Percentiles rank a stretch among this genome's conserved stretches.
phyloP scores from a whole-genome alignment of 2,888 invertebrate species.

The Lithophane semibrunnea region DNA sequence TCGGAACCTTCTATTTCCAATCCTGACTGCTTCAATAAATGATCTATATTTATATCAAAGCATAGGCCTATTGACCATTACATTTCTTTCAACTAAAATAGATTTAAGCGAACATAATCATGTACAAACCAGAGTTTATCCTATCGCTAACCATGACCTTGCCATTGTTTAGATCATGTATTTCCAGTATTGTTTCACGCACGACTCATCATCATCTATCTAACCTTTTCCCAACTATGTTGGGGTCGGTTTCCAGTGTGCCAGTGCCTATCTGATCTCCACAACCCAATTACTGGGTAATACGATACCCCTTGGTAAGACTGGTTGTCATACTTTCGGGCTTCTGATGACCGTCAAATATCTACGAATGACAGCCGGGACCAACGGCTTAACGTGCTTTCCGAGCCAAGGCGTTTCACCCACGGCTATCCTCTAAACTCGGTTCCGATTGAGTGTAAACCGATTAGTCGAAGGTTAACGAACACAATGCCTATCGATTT shows the following conservation, averaged over 20 bases:
- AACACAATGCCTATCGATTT: conserved; percentile 57
- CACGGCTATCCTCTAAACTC: conserved; percentile 35
- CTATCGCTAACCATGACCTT: conserved; percentile 54
- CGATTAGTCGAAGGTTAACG: conserved; percentile 60
- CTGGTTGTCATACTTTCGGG: neutral
- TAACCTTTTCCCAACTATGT: neutral
- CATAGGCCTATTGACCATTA: neutral
- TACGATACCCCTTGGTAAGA: neutral
- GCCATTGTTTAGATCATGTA: conserved; percentile 43
- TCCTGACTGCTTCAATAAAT: neutral
- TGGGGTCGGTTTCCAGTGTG: neutral
- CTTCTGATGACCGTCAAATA: neutral
- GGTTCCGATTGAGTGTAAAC: conserved; percentile 52
- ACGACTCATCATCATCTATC: neutral
- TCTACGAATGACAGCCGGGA: neutral
- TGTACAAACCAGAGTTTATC: conserved; percentile 30
- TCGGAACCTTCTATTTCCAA: too few species aligned
- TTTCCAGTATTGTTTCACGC: conserved; percentile 42
- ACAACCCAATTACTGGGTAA: neutral
- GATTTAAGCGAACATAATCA: conserved; percentile 3
- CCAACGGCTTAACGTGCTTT: neutral
- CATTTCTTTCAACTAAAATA: neutral
- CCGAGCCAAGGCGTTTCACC: conserved; percentile 29
- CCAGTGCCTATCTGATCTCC: neutral
- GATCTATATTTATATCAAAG: neutral